phyloP scores from a whole-genome alignment of 2,888 invertebrate genomes.

The Ptychoptera contaminata region DNA sequence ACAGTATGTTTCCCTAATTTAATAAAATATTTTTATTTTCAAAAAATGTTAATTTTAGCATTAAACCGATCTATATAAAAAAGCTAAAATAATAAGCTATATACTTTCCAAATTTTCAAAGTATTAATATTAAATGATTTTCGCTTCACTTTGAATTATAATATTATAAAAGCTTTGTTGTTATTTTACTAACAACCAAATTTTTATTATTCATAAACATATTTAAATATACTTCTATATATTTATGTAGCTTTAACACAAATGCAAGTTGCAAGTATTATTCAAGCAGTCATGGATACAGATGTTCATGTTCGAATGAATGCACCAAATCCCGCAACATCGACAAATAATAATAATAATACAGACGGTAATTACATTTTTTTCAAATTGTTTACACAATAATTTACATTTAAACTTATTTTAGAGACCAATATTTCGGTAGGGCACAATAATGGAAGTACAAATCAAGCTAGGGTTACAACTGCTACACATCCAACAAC shows the following conservation, averaged over 20 bases:
- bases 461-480: conserved; percentile 34
- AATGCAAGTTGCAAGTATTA: conserved; percentile 25
- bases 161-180: not conserved
- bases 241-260: conserved; percentile 22
- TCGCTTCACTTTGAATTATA: not conserved
- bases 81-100: not conserved
- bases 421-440: conserved; percentile 3
- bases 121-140: not conserved
- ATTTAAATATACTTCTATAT: not conserved
- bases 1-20: not conserved
- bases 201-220: too few relatives aligned
- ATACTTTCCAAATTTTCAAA: not conserved
- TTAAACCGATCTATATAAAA: not conserved
- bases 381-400: too few relatives aligned
- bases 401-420: not conserved
- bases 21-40: not conserved
- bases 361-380: not conserved
- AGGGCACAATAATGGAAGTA: conserved; percentile 6
- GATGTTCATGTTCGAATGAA: conserved; percentile 29
- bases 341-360: conserved; percentile 1
- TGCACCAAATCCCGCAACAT: conserved; percentile 21
- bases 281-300: conserved; percentile 27
- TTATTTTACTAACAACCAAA: not conserved
- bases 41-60: not conserved
- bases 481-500: conserved; percentile 55